These are phyloP conservation scores for Diuraphis noxia DNA, from an alignment of 1,140 invertebrate species.

Conservation along the genomic window DNA sequence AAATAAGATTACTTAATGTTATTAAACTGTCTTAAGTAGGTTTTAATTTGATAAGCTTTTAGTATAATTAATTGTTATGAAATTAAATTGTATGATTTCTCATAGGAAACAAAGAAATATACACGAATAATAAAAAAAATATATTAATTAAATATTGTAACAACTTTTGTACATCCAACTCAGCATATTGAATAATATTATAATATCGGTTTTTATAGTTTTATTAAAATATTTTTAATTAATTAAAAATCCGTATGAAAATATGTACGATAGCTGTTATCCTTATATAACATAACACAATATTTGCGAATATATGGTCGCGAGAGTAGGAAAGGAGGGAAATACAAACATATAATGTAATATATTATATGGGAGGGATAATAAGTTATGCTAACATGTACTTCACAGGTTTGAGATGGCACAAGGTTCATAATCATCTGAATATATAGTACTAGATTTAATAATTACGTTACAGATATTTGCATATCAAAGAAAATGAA, in stretches of 20 bases:
- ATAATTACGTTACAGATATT: neutral
- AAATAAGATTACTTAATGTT: neutral
- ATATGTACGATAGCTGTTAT: neutral
- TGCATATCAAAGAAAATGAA: neutral
- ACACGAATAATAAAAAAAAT: neutral
- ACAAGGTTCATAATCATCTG: neutral
- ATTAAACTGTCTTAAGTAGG: neutral
- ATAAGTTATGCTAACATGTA: constrained; percentile 14
- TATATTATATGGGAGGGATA: neutral
- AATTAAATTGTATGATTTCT: neutral
- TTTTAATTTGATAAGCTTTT: neutral
- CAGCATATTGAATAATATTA: neutral
- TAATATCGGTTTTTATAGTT: neutral
- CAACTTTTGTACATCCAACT: too few species aligned
- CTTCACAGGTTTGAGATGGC: neutral
- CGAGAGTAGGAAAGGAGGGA: neutral
- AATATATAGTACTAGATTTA: neutral
- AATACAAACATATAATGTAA: neutral
- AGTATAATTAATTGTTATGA: neutral
- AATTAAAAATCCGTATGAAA: neutral
- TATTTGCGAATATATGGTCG: neutral
- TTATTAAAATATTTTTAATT: neutral
- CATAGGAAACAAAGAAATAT: too few species aligned
- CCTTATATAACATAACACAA: neutral
- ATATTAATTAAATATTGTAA: too few species aligned